A percentile compares a stretch with the other conserved stretches of the same genome.
These are phyloP conservation scores for Drosophila sp. DNA, from an alignment of 1,140 invertebrate genomes.

Conservation along the genomic window DNA sequence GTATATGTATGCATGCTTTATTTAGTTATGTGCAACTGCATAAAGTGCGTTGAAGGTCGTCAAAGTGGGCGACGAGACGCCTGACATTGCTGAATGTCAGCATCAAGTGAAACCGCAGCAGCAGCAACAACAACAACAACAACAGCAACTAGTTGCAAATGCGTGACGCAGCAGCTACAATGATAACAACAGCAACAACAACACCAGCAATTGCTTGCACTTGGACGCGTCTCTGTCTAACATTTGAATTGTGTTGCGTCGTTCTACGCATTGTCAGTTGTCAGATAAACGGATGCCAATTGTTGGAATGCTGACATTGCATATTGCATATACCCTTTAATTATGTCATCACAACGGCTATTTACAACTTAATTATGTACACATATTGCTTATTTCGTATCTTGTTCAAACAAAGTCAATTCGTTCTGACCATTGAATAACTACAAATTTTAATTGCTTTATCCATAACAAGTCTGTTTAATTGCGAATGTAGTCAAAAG, in stretches of 20 bases:
- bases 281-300: conserved; percentile 8
- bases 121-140: conserved; percentile 9
- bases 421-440: too few relatives aligned
- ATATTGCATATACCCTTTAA: conserved; percentile 15
- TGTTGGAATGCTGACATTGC: conserved; percentile 19
- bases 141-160: conserved; percentile 37
- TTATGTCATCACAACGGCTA: not conserved
- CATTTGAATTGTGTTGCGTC: not conserved
- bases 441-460: too few relatives aligned
- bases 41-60: conserved; percentile 37
- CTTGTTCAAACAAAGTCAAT: too few relatives aligned
- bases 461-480: too few relatives aligned
- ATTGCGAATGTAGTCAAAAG: too few relatives aligned
- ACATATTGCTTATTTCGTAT: too few relatives aligned
- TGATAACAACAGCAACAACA: conserved; percentile 14
- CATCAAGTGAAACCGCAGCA: conserved; percentile 36
- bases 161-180: conserved; percentile 40
- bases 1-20: not conserved
- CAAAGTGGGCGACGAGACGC: conserved; percentile 41
- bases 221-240: conserved; percentile 14
- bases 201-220: not conserved
- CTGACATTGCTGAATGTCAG: conserved; percentile 77
- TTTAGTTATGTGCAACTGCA: conserved; percentile 19
- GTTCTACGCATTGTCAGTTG: conserved; percentile 30
- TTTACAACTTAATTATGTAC: not conserved